Percentiles rank a stretch among this genome's conserved stretches.
Evolutionary conservation across 2,113 vertebrate species (phyloP).

Genomic region (Orientallactaga bullata): DNA sequence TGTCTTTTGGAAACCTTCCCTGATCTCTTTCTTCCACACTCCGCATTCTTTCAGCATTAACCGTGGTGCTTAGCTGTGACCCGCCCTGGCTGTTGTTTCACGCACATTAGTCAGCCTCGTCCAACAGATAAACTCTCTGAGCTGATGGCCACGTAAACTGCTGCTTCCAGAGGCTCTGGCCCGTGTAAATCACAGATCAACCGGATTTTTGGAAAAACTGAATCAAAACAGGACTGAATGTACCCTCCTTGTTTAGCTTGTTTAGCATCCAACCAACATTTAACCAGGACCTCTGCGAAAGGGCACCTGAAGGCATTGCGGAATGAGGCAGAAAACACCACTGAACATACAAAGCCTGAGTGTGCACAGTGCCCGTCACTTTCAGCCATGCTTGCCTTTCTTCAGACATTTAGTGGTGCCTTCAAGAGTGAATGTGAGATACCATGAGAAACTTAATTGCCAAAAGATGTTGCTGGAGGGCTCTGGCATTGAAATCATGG

Average conservation of each 20-base stretch:
- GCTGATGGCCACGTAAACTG: background rate
- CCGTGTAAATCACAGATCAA: background rate
- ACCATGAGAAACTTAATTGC: background rate
- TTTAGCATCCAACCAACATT: background rate
- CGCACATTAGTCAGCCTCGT: background rate
- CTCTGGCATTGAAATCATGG: no score
- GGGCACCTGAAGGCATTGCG: background rate
- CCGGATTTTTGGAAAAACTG: background rate
- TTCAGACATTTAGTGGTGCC: background rate
- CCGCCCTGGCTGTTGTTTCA: background rate
- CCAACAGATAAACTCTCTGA: background rate
- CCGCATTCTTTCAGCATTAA: background rate
- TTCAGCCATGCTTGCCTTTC: background rate
- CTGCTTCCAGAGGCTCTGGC: background rate
- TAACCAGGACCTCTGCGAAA: accelerated
- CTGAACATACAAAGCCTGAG: background rate
- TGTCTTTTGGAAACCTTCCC: background rate
- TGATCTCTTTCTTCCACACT: background rate
- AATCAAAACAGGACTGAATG: background rate
- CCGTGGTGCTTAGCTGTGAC: background rate
- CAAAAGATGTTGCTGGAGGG: background rate
- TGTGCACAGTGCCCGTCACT: background rate
- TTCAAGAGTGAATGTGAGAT: background rate
- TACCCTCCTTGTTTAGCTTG: background rate
- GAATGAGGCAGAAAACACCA: background rate